phyloP scores from a whole-genome alignment of 2,113 vertebrate genomes.

The Alexandromys fortis region DNA sequence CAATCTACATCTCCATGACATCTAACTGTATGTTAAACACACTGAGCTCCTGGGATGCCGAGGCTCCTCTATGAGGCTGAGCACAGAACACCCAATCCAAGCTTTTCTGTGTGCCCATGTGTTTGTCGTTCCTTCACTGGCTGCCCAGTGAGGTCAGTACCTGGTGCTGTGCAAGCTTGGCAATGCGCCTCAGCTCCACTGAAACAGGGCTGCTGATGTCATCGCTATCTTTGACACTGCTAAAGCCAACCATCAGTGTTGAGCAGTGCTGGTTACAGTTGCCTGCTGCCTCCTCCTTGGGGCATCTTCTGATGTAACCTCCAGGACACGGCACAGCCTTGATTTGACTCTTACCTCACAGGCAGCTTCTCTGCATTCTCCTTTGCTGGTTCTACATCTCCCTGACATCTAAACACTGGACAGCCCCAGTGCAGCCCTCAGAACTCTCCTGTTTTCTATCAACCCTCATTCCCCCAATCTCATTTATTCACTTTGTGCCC shows the following conservation, averaged over 20 bases:
- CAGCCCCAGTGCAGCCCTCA: not conserved
- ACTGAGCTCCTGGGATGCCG: not conserved
- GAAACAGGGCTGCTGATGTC: not conserved
- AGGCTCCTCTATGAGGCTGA: not conserved
- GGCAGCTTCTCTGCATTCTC: not conserved
- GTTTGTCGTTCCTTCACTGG: not conserved
- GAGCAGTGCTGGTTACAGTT: not conserved
- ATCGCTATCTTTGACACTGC: not conserved
- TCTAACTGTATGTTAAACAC: not conserved
- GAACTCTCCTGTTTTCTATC: not conserved
- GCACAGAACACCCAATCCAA: not conserved
- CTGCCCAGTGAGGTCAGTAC: not conserved
- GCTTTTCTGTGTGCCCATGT: not conserved
- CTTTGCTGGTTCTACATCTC: not conserved
- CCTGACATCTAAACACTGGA: not conserved
- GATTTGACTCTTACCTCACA: not conserved
- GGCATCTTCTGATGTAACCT: not conserved
- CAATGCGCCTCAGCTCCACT: not conserved
- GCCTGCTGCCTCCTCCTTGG: not conserved
- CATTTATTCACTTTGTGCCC: not conserved
- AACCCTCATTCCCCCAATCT: not conserved
- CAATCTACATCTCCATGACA: no score
- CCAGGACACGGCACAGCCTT: not conserved
- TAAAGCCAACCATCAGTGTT: not conserved
- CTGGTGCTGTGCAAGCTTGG: not conserved